Evolutionary conservation across 2,797 vertebrate species (phyloP).

Genomic region (Loriculus beryllinus): DNA sequence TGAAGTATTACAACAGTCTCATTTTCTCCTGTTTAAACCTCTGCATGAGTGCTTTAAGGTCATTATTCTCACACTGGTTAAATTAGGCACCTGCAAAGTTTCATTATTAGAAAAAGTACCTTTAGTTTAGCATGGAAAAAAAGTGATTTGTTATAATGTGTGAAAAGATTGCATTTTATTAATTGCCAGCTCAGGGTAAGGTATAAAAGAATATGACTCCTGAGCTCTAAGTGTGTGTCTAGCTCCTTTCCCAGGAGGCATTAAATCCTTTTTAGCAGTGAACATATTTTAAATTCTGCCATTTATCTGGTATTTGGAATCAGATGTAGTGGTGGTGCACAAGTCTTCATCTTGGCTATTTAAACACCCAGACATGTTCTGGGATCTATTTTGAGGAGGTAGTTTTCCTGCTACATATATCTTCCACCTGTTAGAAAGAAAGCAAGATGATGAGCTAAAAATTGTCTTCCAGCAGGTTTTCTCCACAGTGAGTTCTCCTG

Average conservation of each 20-base stretch:
- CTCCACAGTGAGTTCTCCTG: not conserved
- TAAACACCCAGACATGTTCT: not conserved
- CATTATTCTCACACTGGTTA: slow-evolving; percentile 13
- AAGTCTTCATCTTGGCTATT: not conserved
- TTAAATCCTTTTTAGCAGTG: not conserved
- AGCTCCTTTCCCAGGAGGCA: not conserved
- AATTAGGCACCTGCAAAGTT: not conserved
- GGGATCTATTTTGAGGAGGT: not conserved
- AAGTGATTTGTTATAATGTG: not conserved
- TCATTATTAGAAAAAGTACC: slow-evolving; percentile 14
- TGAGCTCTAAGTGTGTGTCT: not conserved
- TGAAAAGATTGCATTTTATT: slow-evolving; percentile 5
- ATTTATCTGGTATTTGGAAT: not conserved
- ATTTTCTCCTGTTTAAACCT: slow-evolving; percentile 14
- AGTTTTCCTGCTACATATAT: not conserved
- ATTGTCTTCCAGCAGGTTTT: not conserved
- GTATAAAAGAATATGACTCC: not conserved
- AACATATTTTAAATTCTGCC: not conserved
- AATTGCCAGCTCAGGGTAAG: not conserved
- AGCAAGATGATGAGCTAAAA: not conserved
- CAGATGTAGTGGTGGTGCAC: not conserved
- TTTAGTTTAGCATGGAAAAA: slow-evolving; percentile 21
- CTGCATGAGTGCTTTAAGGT: not conserved
- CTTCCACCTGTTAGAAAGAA: not conserved
- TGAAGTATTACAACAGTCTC: not conserved